These are phyloP conservation scores for Rousettus leschenaultii DNA, from an alignment of 2,113 vertebrate genomes.

Conservation along the genomic window DNA sequence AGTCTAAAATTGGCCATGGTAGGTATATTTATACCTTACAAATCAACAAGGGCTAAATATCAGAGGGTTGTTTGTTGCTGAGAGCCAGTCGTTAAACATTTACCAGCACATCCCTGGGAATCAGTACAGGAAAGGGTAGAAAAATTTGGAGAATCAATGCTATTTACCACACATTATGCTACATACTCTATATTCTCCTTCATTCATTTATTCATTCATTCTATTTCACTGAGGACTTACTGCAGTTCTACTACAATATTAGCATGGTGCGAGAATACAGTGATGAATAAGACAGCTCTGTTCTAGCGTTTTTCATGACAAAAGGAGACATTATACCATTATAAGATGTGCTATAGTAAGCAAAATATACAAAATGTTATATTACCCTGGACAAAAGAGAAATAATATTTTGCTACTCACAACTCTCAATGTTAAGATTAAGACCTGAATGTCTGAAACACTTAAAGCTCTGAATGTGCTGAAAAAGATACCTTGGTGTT, in stretches of 20 bases:
- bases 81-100: background rate
- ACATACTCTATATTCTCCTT: background rate
- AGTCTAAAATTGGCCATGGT: background rate
- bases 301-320: background rate
- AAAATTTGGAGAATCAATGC: background rate
- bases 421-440: background rate
- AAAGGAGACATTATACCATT: background rate
- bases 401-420: background rate
- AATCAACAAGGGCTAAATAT: background rate
- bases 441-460: background rate
- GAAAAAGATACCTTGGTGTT: background rate
- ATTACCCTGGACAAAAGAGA: background rate
- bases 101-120: background rate
- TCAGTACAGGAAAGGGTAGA: background rate
- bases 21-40: background rate
- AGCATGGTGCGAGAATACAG: background rate
- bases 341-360: background rate
- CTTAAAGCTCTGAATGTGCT: background rate
- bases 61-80: background rate
- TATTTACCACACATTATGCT: background rate
- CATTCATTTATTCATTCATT: background rate
- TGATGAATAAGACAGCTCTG: background rate
- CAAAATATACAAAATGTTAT: background rate
- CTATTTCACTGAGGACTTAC: background rate
- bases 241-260: background rate